Conservation (phyloP, 2,113 vertebrate genomes). For the Muntiacus reevesi region DNA sequence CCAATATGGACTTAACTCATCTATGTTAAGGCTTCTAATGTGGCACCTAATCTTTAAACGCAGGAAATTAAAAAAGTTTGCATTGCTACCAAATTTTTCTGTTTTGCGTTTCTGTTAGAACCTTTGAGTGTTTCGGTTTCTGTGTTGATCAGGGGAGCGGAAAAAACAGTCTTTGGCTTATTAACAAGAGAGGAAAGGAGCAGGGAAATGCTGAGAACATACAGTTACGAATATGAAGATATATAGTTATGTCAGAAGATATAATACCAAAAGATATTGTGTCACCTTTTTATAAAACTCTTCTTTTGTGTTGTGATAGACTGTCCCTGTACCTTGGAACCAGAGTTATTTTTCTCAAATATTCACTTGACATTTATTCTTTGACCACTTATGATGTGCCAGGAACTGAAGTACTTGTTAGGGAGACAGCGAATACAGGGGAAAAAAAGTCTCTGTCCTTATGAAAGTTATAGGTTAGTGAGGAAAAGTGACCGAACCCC, state of each 20-base stretch:
- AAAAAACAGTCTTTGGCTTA: not conserved
- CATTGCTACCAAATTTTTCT: not conserved
- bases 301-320: not conserved
- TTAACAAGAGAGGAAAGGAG: not conserved
- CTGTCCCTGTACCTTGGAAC: not conserved
- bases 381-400: not conserved
- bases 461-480: not conserved
- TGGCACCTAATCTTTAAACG: not conserved
- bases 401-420: not conserved
- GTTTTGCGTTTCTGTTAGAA: not conserved
- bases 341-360: not conserved
- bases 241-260: not conserved
- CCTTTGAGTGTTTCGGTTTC: not conserved
- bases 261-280: not conserved
- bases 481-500: not conserved
- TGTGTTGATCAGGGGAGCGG: not conserved
- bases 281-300: not conserved
- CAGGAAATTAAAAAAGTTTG: not conserved
- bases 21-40: not conserved
- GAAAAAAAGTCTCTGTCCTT: not conserved
- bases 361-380: not conserved
- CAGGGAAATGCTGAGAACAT: not conserved
- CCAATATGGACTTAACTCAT: not conserved
- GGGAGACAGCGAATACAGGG: not conserved
- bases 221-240: not conserved